Evolutionary conservation across 2,797 vertebrate genomes (phyloP), one percentile per base, ranked within the genome.

Genomic region (Sebastes miniatus): DNA sequence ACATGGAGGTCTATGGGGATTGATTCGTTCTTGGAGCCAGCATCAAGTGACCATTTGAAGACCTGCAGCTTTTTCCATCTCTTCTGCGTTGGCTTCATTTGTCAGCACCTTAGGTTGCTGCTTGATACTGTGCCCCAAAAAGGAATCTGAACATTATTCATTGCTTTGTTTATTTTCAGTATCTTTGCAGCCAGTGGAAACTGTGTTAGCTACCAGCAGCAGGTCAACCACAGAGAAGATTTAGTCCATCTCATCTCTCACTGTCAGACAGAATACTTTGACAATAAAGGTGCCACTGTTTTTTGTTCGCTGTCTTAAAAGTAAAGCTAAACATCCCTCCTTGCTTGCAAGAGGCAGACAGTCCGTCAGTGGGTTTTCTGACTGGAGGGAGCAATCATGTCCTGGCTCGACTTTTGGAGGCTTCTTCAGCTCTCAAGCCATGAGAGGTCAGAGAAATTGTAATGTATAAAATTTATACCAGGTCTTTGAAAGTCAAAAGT

Each of bases 171-270:
- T 34, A 43, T 73, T 36, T 83, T 58, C 25, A 0, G 1, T 52
- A 20, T 73, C 43, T 50, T 67, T 58, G 43, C 22, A 22, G 11
- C 27, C n/a, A n/a, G 25, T 20, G 18, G 34, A 32, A 25, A 76
- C 8, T 65, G 10, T 43, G 8, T 56, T 14, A 57, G 22, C 27
- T 54, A n/a, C 32, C 5, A 50, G 27, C 22, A 39, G 64, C 69
- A 76, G 57, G 72, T 73, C n/a, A 68, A 24, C 31, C 61, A 57
- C 36, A 76, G 64, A 27, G 59, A 69, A 59, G 22, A 73, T 81
- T 83, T 62, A 57, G 76, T 54, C 18, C 16, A 74, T 78, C 70
- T 59, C 8, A 25, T 31, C 25, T 66, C 4, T 39, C 5, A 32
- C 8, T 73, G 27, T 61, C 47, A 58, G 58, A 68, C 20, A 72